phyloP scores from a whole-genome alignment of 2,888 invertebrate species.

The Amphipoea oculea region DNA sequence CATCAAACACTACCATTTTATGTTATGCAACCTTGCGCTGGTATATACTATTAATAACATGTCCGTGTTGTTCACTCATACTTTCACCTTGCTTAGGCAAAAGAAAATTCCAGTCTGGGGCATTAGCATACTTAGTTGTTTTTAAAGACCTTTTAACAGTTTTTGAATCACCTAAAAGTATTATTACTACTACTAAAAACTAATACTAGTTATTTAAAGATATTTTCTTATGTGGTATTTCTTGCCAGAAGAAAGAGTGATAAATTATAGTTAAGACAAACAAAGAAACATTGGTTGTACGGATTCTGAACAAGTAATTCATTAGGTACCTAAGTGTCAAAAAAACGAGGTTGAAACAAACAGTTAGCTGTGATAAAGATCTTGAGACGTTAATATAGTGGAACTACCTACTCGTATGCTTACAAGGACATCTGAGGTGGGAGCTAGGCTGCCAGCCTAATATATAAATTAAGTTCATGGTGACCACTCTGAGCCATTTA shows the following conservation, averaged over 20 bases:
- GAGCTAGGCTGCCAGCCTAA: conserved; percentile 14
- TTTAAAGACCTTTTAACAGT: background rate
- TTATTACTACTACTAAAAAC: no score
- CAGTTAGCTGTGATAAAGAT: conserved; percentile 25
- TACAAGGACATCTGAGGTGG: conserved; percentile 46
- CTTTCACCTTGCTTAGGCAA: conserved; percentile 46
- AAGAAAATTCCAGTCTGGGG: conserved; percentile 23
- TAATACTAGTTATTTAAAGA: no score
- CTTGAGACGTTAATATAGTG: conserved; percentile 24
- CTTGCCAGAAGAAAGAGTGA: background rate
- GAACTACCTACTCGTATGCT: conserved; percentile 16
- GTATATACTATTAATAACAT: conserved; percentile 39
- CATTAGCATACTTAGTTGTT: conserved; percentile 32
- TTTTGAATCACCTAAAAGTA: background rate
- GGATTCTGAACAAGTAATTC: background rate
- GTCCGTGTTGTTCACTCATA: conserved; percentile 33
- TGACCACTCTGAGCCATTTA: conserved; percentile 43
- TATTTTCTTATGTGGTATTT: background rate
- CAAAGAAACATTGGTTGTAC: background rate
- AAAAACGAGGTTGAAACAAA: background rate
- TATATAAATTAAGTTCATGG: conserved; percentile 50
- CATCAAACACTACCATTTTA: conserved; percentile 34
- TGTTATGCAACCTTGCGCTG: conserved; percentile 52
- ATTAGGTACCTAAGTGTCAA: background rate
- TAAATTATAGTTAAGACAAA: no score